Base-by-base conservation (phyloP, 2,888 invertebrate species). In the Ypsolopha scabrella region DNA sequence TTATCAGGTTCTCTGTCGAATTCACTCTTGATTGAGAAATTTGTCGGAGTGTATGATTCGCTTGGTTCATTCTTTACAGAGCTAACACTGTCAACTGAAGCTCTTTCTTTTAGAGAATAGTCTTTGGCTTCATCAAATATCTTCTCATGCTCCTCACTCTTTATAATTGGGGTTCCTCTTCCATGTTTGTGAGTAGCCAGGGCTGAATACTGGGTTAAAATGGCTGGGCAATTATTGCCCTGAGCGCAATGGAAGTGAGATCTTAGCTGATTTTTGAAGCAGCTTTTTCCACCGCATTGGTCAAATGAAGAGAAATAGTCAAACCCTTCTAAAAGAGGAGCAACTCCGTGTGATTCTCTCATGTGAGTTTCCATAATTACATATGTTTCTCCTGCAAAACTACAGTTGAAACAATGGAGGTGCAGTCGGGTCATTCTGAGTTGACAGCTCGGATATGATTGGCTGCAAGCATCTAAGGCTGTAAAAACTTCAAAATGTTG, bases 371-470 rank as follows among this genome's bases (percentile, higher is more conserved):
- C 90, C 61, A 96, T 89, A 39, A 92, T 90, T 55, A 93, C 91
- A 53, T 93, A 91, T 48, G 92, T 89, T 68, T 95, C 94, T 0
- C 94, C 93, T 8, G 94, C 91, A 64, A 94, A 95, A 67, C 94
- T 92, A 70, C 97, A 97, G 60, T 94, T 92, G 44, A 91, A 92
- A 80, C 97, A 97, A 71, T 97, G 97, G 65, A 92, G 94, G 72
- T 97, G 97, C 47, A 91, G 88, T 57, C 90, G 89, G 6, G 90
- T 88, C 59, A 88, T 80, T 52, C 91, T 77, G 55, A 90, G 90
- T 24, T 90, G 89, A 69, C 96, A 97, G 51, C 90, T 87, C 0
- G 90, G 88, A 67, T 96, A 94, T 0, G 92, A 91, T 39, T 77
- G 75, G 2, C 64, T 58, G 68, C 96, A 96, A 36, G 88, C 81